Percentiles rank a stretch among this genome's conserved stretches.
These are phyloP conservation scores for Excalfactoria chinensis DNA, from an alignment of 2,113 vertebrate genomes.

Conservation along the genomic window DNA sequence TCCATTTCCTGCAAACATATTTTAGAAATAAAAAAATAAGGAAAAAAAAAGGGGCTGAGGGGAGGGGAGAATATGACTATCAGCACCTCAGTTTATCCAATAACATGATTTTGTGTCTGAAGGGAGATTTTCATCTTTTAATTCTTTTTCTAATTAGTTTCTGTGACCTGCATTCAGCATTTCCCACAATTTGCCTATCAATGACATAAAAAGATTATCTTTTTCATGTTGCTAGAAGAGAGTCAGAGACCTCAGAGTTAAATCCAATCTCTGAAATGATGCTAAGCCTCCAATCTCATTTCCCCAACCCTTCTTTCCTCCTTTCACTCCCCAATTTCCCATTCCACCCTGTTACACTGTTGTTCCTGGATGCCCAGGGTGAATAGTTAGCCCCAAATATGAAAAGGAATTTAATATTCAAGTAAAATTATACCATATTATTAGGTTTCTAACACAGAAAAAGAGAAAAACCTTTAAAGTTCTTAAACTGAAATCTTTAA, in stretches of 20 bases:
- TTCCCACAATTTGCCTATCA: slow-evolving; percentile 5
- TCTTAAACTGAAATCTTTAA: slow-evolving; percentile 72
- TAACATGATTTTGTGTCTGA: slow-evolving; percentile 7
- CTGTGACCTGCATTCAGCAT: not conserved
- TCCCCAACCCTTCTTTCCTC: not conserved
- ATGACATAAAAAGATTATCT: slow-evolving; percentile 37
- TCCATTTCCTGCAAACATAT: slow-evolving; percentile 1
- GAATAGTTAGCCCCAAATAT: not conserved
- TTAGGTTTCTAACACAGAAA: slow-evolving; percentile 37
- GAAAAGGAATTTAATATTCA: slow-evolving; percentile 50
- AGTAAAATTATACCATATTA: slow-evolving; percentile 65
- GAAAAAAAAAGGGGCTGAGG: accelerated
- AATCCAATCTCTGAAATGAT: slow-evolving; percentile 20
- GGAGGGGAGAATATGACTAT: not conserved
- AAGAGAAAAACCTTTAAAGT: slow-evolving; percentile 62
- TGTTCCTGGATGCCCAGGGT: not conserved
- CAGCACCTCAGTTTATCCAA: not conserved
- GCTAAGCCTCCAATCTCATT: not conserved
- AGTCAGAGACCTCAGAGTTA: not conserved
- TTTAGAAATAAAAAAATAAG: not conserved
- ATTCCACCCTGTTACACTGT: not conserved
- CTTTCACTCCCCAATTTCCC: not conserved
- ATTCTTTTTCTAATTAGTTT: slow-evolving; percentile 39
- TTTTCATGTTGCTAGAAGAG: slow-evolving; percentile 3
- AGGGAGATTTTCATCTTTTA: slow-evolving; percentile 11